Conservation (phyloP, 2,888 invertebrate genomes). For the Calliphora vomitoria region DNA sequence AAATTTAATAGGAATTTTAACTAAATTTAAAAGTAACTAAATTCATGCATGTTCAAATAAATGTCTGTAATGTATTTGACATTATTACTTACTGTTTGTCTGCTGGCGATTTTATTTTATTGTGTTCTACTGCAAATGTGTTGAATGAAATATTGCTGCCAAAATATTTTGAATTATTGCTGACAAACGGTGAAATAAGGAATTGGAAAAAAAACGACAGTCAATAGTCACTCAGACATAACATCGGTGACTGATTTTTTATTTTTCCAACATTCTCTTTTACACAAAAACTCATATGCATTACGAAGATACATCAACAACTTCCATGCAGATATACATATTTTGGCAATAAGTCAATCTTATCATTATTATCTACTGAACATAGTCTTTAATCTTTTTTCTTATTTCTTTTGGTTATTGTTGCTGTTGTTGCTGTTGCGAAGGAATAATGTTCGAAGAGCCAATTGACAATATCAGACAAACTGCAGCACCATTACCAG, state of each 20-base stretch:
- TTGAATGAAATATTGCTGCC: constrained; percentile 39
- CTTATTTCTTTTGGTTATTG: background rate
- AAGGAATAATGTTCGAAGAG: constrained; percentile 3
- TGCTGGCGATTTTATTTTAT: constrained; percentile 7
- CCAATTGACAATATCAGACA: constrained; percentile 1
- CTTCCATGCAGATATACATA: background rate
- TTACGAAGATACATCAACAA: background rate
- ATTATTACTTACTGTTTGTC: background rate
- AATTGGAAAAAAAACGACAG: constrained; percentile 20
- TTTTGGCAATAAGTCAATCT: constrained; percentile 71
- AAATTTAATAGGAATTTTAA: background rate
- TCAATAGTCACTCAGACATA: constrained; percentile 26
- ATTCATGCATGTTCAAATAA: background rate
- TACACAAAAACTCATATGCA: background rate
- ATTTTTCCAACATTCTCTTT: too few species aligned
- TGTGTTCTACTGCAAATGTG: constrained; percentile 1
- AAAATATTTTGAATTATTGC: constrained; percentile 64
- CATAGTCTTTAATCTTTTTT: constrained; percentile 35
- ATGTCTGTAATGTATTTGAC: background rate
- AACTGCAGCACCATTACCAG: background rate
- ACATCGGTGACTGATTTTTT: too few species aligned
- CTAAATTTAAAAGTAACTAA: constrained; percentile 7
- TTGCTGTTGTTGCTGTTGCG: background rate
- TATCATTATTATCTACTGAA: constrained; percentile 46
- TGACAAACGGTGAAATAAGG: constrained; percentile 22